Percentiles rank a stretch among this genome's conserved stretches.
phyloP scores from a whole-genome alignment of 1,140 invertebrate species.

The Hirudo medicinalis region DNA sequence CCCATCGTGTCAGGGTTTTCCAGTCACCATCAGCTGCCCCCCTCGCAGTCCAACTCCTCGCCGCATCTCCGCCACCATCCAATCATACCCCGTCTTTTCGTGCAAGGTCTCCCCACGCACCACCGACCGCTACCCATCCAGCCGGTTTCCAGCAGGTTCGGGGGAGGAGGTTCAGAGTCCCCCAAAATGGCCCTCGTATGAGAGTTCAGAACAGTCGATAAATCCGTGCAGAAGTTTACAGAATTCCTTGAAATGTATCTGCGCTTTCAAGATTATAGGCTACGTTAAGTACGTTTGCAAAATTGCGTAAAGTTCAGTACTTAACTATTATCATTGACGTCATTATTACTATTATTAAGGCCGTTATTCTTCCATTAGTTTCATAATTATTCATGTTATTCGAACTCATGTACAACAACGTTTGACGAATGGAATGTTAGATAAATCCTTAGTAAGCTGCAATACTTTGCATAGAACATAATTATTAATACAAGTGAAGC shows the following conservation, averaged over 20 bases:
- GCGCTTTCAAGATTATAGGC: too few relatives aligned
- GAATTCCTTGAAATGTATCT: too few relatives aligned
- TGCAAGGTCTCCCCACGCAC: background rate
- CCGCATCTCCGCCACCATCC: background rate
- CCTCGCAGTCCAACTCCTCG: background rate
- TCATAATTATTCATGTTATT: too few relatives aligned
- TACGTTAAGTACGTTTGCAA: background rate
- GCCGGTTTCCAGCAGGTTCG: background rate
- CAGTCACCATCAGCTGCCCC: background rate
- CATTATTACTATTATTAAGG: background rate
- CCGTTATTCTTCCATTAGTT: too few relatives aligned
- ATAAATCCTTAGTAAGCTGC: too few relatives aligned
- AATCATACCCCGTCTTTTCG: background rate
- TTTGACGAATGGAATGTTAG: too few relatives aligned
- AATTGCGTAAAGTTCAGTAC: background rate
- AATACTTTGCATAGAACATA: too few relatives aligned
- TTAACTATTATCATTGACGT: background rate
- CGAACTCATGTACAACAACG: too few relatives aligned
- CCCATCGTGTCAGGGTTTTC: background rate
- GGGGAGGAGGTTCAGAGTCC: background rate
- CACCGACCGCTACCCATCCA: background rate
- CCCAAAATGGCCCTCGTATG: conserved; percentile 2
- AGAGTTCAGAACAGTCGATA: too few relatives aligned
- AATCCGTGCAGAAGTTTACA: too few relatives aligned
- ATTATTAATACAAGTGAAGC: too few relatives aligned